Conservation (phyloP, 2,888 invertebrate species). For the Chloromyia formosa region DNA sequence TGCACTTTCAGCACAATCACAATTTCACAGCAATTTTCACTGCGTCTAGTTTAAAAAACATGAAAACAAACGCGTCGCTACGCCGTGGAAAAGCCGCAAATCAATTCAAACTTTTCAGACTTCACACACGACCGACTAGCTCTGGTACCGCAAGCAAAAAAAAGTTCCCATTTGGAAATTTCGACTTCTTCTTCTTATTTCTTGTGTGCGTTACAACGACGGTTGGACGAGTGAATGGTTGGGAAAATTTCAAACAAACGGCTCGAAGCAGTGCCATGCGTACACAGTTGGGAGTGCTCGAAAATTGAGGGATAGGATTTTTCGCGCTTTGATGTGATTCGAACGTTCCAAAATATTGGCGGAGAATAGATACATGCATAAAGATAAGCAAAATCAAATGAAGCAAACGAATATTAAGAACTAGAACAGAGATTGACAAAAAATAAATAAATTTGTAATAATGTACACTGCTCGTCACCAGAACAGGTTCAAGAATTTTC, state of each 20-base stretch:
- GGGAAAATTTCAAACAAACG: not conserved
- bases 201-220: not conserved
- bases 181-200: not conserved
- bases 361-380: too few relatives aligned
- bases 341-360: too few relatives aligned
- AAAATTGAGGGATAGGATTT: too few relatives aligned
- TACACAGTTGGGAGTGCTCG: too few relatives aligned
- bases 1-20: constrained; percentile 18
- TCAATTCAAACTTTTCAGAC: constrained; percentile 31
- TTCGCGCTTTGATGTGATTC: too few relatives aligned
- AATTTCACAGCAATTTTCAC: constrained; percentile 27
- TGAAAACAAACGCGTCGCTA: constrained; percentile 20
- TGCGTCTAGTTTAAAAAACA: constrained; percentile 1
- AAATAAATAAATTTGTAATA: too few relatives aligned
- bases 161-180: constrained; percentile 11
- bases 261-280: not conserved
- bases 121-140: not conserved
- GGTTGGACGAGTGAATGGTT: not conserved
- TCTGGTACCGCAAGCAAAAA: constrained; percentile 31
- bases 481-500: too few relatives aligned
- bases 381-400: too few relatives aligned
- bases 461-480: too few relatives aligned
- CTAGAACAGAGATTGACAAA: too few relatives aligned
- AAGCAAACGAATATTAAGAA: too few relatives aligned
- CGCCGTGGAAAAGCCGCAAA: constrained; percentile 18